These are phyloP conservation scores for Palloptera scutellata DNA, from an alignment of 2,888 invertebrate species.

Conservation along the genomic window DNA sequence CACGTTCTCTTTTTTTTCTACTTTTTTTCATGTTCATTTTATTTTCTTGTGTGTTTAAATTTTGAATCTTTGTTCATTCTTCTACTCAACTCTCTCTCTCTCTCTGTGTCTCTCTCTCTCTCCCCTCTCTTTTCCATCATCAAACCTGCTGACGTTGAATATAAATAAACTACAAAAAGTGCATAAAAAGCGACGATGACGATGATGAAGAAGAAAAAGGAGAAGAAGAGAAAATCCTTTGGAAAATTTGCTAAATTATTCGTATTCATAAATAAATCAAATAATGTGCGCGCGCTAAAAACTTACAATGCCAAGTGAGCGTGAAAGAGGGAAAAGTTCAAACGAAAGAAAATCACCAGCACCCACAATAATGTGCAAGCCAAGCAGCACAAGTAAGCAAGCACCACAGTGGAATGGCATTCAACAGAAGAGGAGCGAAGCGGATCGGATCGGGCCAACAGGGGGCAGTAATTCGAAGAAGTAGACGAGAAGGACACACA, in stretches of 20 bases:
- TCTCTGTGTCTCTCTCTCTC: background rate
- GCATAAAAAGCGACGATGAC: background rate
- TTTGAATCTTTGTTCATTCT: background rate
- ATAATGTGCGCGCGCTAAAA: slow-evolving; percentile 56
- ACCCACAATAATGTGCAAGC: background rate
- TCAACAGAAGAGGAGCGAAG: too few species aligned
- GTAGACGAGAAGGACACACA: slow-evolving; percentile 4
- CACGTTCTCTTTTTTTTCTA: background rate
- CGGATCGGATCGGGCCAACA: background rate
- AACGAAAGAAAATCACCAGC: slow-evolving; percentile 8
- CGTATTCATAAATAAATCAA: slow-evolving; percentile 54
- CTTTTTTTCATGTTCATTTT: background rate
- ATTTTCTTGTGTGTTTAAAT: background rate
- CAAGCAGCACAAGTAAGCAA: too few species aligned
- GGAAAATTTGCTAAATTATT: slow-evolving; percentile 51
- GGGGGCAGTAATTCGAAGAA: slow-evolving; percentile 1
- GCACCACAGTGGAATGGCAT: too few species aligned
- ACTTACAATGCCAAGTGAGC: slow-evolving; percentile 36
- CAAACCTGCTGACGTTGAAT: slow-evolving; percentile 30
- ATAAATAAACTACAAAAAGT: slow-evolving; percentile 9
- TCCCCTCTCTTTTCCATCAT: slow-evolving; percentile 18
- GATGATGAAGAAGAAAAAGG: background rate
- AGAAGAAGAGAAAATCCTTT: slow-evolving; percentile 18
- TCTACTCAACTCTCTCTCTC: background rate
- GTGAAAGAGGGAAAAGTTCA: slow-evolving; percentile 20